These are phyloP conservation scores for Limnephilus auricula DNA, from an alignment of 2,888 invertebrate species.

Conservation along the genomic window DNA sequence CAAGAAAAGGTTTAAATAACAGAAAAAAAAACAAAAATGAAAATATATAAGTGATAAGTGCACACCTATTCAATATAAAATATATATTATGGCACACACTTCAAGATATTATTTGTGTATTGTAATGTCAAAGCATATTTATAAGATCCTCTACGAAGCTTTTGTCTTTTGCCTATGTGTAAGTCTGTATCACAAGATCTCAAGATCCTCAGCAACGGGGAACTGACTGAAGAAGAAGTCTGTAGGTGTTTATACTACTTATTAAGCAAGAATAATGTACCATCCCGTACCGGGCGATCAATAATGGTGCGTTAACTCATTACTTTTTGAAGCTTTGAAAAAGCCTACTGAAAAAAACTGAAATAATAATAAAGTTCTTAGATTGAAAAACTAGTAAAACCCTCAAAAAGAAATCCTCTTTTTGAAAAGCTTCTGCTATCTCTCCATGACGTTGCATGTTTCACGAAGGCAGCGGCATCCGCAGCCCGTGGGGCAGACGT, in stretches of 20 bases:
- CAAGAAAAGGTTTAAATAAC: too few species aligned
- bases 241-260: too few species aligned
- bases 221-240: too few species aligned
- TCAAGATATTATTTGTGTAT: not conserved
- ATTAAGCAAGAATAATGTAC: too few species aligned
- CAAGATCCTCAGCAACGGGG: too few species aligned
- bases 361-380: not conserved
- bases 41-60: not conserved
- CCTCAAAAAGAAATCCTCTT: constrained; percentile 3
- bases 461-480: constrained; percentile 92
- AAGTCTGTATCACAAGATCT: too few species aligned
- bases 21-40: too few species aligned
- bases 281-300: too few species aligned
- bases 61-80: not conserved
- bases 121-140: not conserved
- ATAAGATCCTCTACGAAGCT: too few species aligned
- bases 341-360: not conserved
- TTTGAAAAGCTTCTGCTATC: constrained; percentile 50
- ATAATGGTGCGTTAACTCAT: too few species aligned
- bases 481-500: constrained; percentile 93
- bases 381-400: not conserved
- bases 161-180: too few species aligned
- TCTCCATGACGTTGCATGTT: constrained; percentile 77
- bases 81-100: not conserved
- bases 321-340: not conserved